phyloP scores from a whole-genome alignment of 92 coral and sea anemone genomes.

The Meandrina meandrites region DNA sequence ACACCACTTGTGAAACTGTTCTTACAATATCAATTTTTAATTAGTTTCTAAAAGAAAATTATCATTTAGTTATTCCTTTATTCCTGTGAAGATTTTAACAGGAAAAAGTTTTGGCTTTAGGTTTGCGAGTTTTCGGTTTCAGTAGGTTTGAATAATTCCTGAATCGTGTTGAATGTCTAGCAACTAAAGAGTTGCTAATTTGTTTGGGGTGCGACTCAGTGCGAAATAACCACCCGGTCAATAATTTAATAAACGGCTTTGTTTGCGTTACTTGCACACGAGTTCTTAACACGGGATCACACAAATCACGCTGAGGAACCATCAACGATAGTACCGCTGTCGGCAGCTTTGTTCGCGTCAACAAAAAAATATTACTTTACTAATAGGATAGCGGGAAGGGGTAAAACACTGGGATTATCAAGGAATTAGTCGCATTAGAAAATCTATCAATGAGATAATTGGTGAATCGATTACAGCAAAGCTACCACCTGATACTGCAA shows the following conservation, averaged over 20 bases:
- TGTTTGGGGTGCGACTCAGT: conserved; percentile 58
- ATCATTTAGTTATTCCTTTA: neutral
- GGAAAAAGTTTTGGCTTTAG: neutral
- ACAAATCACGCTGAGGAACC: conserved; percentile 31
- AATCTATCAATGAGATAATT: conserved; percentile 89
- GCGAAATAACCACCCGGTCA: conserved; percentile 73
- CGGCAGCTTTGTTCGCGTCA: conserved; percentile 65
- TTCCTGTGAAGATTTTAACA: neutral
- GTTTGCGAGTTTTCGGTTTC: neutral
- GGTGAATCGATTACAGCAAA: conserved; percentile 75
- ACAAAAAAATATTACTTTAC: conserved; percentile 63
- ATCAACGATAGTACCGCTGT: conserved; percentile 60
- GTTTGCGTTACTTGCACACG: conserved; percentile 72
- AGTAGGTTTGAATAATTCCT: conserved; percentile 41
- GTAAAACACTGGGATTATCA: conserved; percentile 73
- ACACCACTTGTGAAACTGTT: conserved; percentile 14
- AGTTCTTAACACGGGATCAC: conserved; percentile 73
- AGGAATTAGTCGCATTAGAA: conserved; percentile 88
- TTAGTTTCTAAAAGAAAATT: conserved; percentile 25
- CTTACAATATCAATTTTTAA: conserved; percentile 26
- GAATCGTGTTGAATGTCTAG: conserved; percentile 49
- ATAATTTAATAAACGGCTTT: conserved; percentile 86
- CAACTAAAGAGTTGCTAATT: conserved; percentile 55
- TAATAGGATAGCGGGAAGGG: conserved; percentile 81
- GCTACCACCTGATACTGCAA: conserved; percentile 45